Base-by-base conservation (phyloP, 2,797 vertebrate species). In the Paedocypris micromegethes region DNA sequence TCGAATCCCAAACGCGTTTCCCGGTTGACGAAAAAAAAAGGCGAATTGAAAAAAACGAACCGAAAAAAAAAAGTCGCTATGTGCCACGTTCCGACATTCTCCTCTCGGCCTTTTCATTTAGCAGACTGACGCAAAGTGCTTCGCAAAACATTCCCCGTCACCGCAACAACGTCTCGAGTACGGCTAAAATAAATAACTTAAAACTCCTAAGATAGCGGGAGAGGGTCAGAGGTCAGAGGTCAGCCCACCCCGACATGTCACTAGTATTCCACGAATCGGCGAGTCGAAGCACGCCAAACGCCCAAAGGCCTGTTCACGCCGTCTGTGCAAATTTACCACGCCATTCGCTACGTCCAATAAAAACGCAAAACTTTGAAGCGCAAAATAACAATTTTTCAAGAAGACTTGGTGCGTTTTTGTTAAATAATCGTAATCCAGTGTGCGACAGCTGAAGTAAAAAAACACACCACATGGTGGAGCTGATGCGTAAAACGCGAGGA, bases 121-220 rank as follows among this genome's bases (percentile, higher is more conserved):
- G 78, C 80, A 85, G 86, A 83, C 81, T 80, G 81, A 87, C 84
- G 85, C 83, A 90, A 75, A 89, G 84, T 85, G 83, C 78, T 81
- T 88, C 86, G 85, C 83, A 78, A 81, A 75, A 66, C 58, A 58
- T 54, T 44, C 55, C 43, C 58, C 7, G 43, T 49, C 5, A n/a
- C 51, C 40, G 50, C 63, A 40, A 81, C 23, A 23, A 23, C 23
- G 23, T 79, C 77, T 85, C 80, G 86, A 87, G 85, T 87, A 88
- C 23, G 23, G 23, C 82, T 89, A 83, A 80, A 83, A 75, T 60
- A 80, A 84, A 79, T 79, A 66, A 68, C n/a, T n/a, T n/a, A n/a
- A n/a, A n/a, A n/a, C 59, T 76, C 58, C 64, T 54, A 61, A 62
- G 53, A 63, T 72, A 63, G 8, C 57, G 60, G 61, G 54, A 9